A percentile compares a stretch with the other conserved stretches of the same genome.
phyloP scores from a whole-genome alignment of 2,113 vertebrate species.

The Actenoides hombroni region DNA sequence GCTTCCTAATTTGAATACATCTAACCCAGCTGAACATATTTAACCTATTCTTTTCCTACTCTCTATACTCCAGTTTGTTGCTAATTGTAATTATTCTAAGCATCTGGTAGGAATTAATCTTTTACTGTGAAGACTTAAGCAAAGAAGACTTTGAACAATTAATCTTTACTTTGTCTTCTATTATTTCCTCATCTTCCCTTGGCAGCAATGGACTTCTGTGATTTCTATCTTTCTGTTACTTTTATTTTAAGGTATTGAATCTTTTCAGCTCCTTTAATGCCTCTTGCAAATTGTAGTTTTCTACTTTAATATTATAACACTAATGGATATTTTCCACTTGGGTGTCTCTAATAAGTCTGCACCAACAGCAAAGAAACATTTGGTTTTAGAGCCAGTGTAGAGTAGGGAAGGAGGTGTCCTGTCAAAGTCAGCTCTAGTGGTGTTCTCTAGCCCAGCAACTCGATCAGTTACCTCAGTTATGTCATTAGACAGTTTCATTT shows the following conservation, averaged over 20 bases:
- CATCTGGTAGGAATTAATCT: constrained; percentile 15
- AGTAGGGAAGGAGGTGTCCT: background rate
- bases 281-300: background rate
- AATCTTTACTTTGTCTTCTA: background rate
- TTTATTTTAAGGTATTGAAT: background rate
- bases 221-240: background rate
- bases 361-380: background rate
- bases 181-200: background rate
- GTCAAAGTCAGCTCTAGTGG: background rate
- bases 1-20: constrained; percentile 13
- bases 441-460: background rate
- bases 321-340: background rate
- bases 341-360: background rate
- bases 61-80: background rate
- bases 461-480: rapidly evolving
- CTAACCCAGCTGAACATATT: background rate
- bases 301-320: background rate
- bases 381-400: background rate
- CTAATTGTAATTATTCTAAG: background rate
- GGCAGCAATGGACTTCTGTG: background rate
- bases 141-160: background rate
- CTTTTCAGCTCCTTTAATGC: background rate
- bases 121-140: background rate
- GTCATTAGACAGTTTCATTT: background rate
- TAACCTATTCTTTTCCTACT: constrained; percentile 30